These are phyloP conservation scores for Sarcoramphus papa DNA, from an alignment of 2,797 vertebrate genomes.

Conservation along the genomic window DNA sequence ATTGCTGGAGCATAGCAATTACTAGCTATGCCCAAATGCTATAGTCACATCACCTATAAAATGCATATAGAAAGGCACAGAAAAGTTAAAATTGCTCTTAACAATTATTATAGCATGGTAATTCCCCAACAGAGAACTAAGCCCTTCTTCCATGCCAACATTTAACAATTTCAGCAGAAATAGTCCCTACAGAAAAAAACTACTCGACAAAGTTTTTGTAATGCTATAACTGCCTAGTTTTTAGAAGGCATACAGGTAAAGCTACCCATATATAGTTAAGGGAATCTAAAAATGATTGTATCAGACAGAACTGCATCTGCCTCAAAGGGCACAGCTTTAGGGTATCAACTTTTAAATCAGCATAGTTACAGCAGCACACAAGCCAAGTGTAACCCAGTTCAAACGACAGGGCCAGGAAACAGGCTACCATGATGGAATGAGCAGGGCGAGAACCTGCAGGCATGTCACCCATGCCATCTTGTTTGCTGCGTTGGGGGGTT, in stretches of 20 bases:
- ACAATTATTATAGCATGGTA: accelerated
- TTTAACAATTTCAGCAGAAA: background rate
- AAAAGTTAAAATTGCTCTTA: background rate
- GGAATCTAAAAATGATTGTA: background rate
- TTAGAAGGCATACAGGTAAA: background rate
- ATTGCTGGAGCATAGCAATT: background rate
- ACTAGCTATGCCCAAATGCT: background rate
- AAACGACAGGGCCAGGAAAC: background rate
- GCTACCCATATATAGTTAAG: background rate
- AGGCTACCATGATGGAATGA: background rate
- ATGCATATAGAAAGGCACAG: background rate
- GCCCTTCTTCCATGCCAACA: background rate
- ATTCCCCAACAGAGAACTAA: background rate
- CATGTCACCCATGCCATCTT: background rate
- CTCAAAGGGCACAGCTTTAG: background rate
- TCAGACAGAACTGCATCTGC: background rate
- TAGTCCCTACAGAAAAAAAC: background rate
- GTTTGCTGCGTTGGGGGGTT: background rate
- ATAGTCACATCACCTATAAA: background rate
- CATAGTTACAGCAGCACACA: accelerated
- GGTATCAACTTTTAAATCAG: background rate
- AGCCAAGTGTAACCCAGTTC: background rate
- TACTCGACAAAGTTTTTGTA: background rate
- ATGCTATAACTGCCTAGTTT: background rate
- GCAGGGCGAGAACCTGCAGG: background rate